Percentiles rank a stretch among this genome's conserved stretches.
Evolutionary conservation across 2,113 vertebrate species (phyloP).

Genomic region (Neomonachus schauinslandi): DNA sequence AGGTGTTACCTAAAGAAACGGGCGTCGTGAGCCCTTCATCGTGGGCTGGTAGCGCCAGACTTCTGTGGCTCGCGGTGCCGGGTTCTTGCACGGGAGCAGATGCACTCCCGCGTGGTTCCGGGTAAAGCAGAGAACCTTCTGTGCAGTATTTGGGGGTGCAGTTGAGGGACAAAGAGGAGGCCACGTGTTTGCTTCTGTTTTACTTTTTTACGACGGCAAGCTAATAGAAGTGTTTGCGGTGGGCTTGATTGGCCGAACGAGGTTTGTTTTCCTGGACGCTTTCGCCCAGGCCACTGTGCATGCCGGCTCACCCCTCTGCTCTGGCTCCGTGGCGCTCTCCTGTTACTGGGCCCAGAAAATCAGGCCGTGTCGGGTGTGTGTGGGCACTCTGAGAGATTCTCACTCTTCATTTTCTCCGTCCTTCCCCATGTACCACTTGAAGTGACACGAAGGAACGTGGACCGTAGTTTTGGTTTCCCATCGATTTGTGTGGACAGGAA

Average conservation of each 20-base stretch:
- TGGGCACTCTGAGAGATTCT: not conserved
- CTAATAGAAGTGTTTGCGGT: too few species aligned
- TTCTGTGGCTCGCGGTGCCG: not conserved
- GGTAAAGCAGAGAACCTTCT: not conserved
- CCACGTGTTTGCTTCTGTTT: not conserved
- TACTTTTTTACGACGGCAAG: not conserved
- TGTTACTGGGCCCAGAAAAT: not conserved
- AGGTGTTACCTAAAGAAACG: not conserved
- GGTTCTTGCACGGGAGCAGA: not conserved
- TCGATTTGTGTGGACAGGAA: not conserved
- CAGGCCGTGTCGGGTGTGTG: not conserved
- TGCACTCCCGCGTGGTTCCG: accelerated
- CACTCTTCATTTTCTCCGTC: not conserved
- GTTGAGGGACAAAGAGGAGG: not conserved
- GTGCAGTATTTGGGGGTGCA: not conserved
- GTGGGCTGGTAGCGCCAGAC: not conserved
- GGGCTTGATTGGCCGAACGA: not conserved
- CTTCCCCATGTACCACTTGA: not conserved
- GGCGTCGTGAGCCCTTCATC: not conserved
- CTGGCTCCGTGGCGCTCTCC: not conserved
- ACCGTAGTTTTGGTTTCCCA: not conserved
- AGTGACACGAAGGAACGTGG: not conserved
- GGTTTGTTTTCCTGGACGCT: not conserved
- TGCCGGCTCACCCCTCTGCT: too few species aligned
- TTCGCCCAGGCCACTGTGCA: not conserved